Evolutionary conservation across 2,797 vertebrate genomes (phyloP), one percentile per base, ranked within the genome.

Genomic region (Ceyx erithaca): DNA sequence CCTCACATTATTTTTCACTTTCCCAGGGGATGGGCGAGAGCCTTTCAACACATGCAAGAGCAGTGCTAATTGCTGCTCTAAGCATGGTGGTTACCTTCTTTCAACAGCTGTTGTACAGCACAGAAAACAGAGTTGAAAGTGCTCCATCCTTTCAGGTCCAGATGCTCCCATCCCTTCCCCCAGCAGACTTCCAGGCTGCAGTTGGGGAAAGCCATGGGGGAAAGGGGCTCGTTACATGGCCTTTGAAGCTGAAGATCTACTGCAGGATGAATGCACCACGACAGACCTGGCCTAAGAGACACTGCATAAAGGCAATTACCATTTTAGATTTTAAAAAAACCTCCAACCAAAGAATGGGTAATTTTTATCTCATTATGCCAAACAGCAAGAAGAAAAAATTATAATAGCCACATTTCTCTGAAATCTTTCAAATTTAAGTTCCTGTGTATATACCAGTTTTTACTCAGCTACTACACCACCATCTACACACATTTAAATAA

Each of bases 41-140:
- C 61, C 41, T 79, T 86, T 95, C 75, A 84, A 54, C 80, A 92
- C 85, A 91, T 71, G 85, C 68, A 86, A 70, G 30, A 91, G 78
- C 43, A 71, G 54, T 10, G 64, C 85, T 92, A 93, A 93, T 86
- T 92, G 91, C 80, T 90, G 46, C 88, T 85, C 78, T 71, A 80
- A 77, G 9, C 83, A 17, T 14, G 54, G 79, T 73, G 49, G 61
- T 78, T 93, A 82, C 93, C 90, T 80, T 83, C 88, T 90, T 88
- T 88, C 78, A 89, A 76, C 91, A 96, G 90, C 94, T 94, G 92
- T 35, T 88, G 52, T 43, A 67, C 87, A 91, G 87, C 78, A 77
- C 71, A 82, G 62, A 93, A 68, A 68, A 61, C 45, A 57, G 63
- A 93, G 80, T n/a, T 93, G 76, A 95, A 94, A 96, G 90, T 92